Base-by-base conservation (phyloP, 2,888 invertebrate genomes). In the Coleophora deauratella region DNA sequence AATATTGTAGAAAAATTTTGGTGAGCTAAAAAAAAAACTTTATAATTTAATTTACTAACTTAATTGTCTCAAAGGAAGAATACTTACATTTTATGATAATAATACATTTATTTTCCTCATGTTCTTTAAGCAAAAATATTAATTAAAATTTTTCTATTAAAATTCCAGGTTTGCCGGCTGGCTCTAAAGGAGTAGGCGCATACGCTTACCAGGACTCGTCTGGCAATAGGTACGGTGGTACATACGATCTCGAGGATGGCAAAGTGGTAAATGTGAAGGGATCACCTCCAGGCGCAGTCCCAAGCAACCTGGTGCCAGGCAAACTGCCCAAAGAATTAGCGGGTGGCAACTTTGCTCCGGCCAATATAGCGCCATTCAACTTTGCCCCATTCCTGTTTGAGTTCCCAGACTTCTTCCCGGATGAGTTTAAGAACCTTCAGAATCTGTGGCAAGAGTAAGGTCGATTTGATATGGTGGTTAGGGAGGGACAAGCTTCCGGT, bases 211-310 rank as follows among this genome's bases (percentile, higher is more conserved):
- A 71, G 54, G 84, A 82, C 53, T 65, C 81, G 2, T 30, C 63
- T 3, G 85, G 85, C 47, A 69, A 72, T 56, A 80, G 79, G 78
- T 80, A 80, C 62, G 75, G 73, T 49, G 82, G 81, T 14, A 76
- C 76, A 43, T 84, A 74, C 59, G 67, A 62, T 34, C 50, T 75
- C 14, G 61, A 58, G 43, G 66, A 72, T 59, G 72, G 70, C 28
- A 49, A 62, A 38, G 51, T 66, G 14, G 55, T 59, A 42, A 53
- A 57, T 44, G 44, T 49, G 6, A 43, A 52, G 37, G 55, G 55
- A 6, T 4, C 21, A 3, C 21, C 21, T 21, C 21, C 21, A 6
- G 21, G 6, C 21, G 21, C 21, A 6, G 21, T 21, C 3, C 21
- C 21, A 4, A 21, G 21, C 21, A 3, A 21, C 21, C 21, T 21